A percentile compares a stretch with the other conserved stretches of the same genome.
These are phyloP conservation scores for Acanthopleura granulata DNA, from an alignment of 2,888 invertebrate species.

Conservation along the genomic window DNA sequence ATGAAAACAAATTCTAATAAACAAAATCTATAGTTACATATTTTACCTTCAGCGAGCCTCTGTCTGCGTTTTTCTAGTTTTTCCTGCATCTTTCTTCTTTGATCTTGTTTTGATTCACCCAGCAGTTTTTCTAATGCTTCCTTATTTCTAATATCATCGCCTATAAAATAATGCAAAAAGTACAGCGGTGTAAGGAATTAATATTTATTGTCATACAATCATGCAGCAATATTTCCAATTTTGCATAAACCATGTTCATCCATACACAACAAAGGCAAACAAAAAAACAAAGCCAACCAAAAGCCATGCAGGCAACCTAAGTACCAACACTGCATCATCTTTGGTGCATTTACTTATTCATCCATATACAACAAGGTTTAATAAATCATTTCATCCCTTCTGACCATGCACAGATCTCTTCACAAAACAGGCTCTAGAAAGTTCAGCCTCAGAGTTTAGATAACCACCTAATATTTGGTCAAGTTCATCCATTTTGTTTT, in stretches of 20 bases:
- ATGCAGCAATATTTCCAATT: no score
- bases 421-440: no score
- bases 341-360: no score
- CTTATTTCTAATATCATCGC: slow-evolving; percentile 49
- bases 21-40: no score
- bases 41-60: slow-evolving; percentile 49
- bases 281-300: neutral
- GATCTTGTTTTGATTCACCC: slow-evolving; percentile 49
- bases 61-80: slow-evolving; percentile 50
- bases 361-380: no score
- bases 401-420: slow-evolving; percentile 4
- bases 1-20: no score
- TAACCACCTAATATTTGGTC: slow-evolving; percentile 36
- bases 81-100: slow-evolving; percentile 50
- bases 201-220: no score
- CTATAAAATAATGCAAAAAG: slow-evolving; percentile 30
- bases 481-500: slow-evolving; percentile 53
- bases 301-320: neutral
- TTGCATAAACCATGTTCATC: no score
- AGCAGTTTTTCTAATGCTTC: slow-evolving; percentile 50
- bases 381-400: no score
- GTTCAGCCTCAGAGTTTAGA: neutral
- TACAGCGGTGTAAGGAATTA: no score
- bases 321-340: no score
- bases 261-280: neutral